These are phyloP conservation scores for Acanthochromis polyacanthus DNA, from an alignment of 2,113 vertebrate genomes.

Conservation along the genomic window DNA sequence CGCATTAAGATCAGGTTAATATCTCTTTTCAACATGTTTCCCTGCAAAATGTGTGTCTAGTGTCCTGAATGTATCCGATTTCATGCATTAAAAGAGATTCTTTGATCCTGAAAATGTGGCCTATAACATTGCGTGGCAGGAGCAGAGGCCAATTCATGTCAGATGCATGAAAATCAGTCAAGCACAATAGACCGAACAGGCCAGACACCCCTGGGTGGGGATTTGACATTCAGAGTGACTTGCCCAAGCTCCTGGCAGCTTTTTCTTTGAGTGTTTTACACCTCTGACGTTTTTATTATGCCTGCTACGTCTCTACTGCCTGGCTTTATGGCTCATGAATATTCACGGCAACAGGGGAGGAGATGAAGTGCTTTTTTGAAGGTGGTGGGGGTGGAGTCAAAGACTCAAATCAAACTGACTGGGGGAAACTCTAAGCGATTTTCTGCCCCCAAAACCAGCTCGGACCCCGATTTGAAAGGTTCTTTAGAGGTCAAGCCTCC, in stretches of 20 bases:
- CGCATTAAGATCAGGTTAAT: slow-evolving; percentile 14
- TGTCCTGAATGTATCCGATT: slow-evolving; percentile 4
- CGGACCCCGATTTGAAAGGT: slow-evolving; percentile 43
- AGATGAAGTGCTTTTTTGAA: slow-evolving; percentile 26
- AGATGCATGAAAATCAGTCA: slow-evolving; percentile 62
- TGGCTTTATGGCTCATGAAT: slow-evolving; percentile 78
- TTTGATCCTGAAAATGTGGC: slow-evolving; percentile 61
- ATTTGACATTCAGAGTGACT: slow-evolving; percentile 70
- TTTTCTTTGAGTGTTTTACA: slow-evolving; percentile 69
- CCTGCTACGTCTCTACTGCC: slow-evolving; percentile 36
- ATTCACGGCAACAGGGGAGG: slow-evolving; percentile 53
- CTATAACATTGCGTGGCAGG: slow-evolving; percentile 13
- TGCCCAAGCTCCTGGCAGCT: slow-evolving; percentile 38
- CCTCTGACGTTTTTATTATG: slow-evolving; percentile 75
- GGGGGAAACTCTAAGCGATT: slow-evolving; percentile 36
- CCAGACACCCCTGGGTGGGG: slow-evolving; percentile 62
- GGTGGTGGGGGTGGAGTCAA: slow-evolving; percentile 43
- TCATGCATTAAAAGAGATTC: slow-evolving; percentile 44
- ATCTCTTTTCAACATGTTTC: not conserved
- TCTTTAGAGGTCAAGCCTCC: slow-evolving; percentile 60
- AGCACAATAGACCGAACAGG: slow-evolving; percentile 63
- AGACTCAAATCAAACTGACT: slow-evolving; percentile 33
- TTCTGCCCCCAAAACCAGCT: not conserved
- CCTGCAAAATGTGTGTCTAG: not conserved
- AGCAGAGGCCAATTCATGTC: slow-evolving; percentile 57